A percentile compares a stretch with the other conserved stretches of the same genome.
Conservation (phyloP, 2,888 invertebrate genomes). For the Nemurella pictetii region DNA sequence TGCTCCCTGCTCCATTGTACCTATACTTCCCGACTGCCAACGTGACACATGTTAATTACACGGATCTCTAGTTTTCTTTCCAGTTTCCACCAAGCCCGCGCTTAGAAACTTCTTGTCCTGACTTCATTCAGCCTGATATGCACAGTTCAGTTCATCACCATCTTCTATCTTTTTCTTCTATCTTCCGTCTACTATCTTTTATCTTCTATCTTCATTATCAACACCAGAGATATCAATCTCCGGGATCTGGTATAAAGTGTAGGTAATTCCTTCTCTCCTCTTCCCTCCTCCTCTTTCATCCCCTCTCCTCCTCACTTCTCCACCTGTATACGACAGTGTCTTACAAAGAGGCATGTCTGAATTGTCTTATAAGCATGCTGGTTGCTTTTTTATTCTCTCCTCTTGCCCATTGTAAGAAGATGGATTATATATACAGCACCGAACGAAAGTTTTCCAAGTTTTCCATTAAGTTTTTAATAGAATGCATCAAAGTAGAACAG, state of each 20-base stretch:
- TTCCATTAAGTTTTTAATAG: slow-evolving; percentile 33
- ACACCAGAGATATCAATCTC: no score
- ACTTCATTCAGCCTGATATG: no score
- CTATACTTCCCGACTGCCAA: no score
- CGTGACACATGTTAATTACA: background rate
- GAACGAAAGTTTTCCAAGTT: slow-evolving; percentile 25
- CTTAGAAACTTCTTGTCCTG: background rate
- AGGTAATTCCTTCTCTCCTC: background rate
- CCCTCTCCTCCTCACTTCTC: background rate
- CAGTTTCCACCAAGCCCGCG: background rate
- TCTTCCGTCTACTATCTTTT: no score
- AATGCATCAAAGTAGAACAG: slow-evolving; percentile 30
- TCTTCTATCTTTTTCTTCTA: no score
- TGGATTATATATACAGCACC: slow-evolving; percentile 16
- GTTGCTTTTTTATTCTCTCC: background rate
- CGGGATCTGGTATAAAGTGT: background rate
- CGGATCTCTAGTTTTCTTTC: background rate
- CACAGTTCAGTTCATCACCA: no score
- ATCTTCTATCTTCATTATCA: background rate
- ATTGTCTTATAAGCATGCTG: background rate
- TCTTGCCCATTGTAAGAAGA: slow-evolving; percentile 6
- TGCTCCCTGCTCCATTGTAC: no score
- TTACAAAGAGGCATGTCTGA: background rate
- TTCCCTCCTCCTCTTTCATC: background rate
- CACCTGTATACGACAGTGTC: background rate